Evolutionary conservation across 2,113 vertebrate genomes (phyloP), one percentile per base, ranked within the genome.

Genomic region (Cisticola juncidis): DNA sequence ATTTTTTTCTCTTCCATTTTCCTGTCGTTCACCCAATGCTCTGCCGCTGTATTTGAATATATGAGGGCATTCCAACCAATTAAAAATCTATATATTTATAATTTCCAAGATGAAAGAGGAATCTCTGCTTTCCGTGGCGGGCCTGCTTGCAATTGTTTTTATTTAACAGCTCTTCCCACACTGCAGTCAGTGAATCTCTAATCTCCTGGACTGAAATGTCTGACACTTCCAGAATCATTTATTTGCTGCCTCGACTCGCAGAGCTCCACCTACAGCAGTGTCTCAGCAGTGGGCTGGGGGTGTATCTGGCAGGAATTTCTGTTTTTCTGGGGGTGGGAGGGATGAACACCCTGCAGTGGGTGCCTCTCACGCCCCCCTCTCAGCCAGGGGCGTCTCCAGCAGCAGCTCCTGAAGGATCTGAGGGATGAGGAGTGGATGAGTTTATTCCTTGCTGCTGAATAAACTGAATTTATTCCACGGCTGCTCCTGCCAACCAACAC

Each of bases 151-250:
- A 48, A 22, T 58, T 86, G 79, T 38, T 85, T 87, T 88, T 78
- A 48, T 94, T 96, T 92, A 93, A 73, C 92, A 90, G 82, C 94
- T 86, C 65, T 94, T 94, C 76, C 82, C 48, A 70, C 56, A 22
- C 36, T 44, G 42, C 44, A 81, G 78, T 71, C 84, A 58, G 8
- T 60, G 81, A 77, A 82, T 73, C 70, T 28, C 68, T 53, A 23
- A 79, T 68, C 51, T 93, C 56, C 78, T 78, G 58, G 74, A 5
- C 76, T 71, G 85, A 82, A 91, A 81, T 62, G 76, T 83, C 86
- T 83, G 66, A 57, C 72, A 29, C 51, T 74, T 74, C 6, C 0
- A 70, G 77, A 74, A 53, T 66, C 31, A 9, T 91, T 94, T 79
- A 4, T 84, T 56, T 86, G 64, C 81, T 83, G 86, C 42, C 70